Percentiles rank a stretch among this genome's conserved stretches.
Conservation (phyloP, 2,113 vertebrate species). For the Turdus rufiventris region DNA sequence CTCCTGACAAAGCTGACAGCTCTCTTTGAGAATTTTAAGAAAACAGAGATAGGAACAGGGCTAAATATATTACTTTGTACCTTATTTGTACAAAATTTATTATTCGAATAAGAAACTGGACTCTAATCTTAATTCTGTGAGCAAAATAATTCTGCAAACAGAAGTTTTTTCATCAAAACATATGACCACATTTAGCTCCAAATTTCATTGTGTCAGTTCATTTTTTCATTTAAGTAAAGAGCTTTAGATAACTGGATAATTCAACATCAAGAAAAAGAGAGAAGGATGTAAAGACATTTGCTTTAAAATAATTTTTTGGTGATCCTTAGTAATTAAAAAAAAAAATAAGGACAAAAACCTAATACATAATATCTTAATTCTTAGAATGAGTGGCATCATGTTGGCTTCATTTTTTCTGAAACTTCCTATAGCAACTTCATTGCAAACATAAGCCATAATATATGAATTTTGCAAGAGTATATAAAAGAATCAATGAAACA, state of each 20-base stretch:
- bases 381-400: neutral
- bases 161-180: neutral
- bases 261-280: neutral
- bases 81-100: neutral
- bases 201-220: neutral
- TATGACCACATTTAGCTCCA: neutral
- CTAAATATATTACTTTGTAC: neutral
- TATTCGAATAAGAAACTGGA: neutral
- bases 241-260: neutral
- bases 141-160: neutral
- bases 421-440: neutral
- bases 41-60: neutral
- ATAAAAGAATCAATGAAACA: neutral
- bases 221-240: neutral
- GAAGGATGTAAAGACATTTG: rapidly evolving
- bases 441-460: neutral
- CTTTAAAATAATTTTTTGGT: neutral
- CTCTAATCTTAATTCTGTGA: neutral
- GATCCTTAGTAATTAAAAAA: neutral
- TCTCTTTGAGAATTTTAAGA: neutral
- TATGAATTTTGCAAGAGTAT: neutral
- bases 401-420: neutral
- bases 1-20: neutral
- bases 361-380: neutral
- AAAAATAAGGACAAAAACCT: neutral